phyloP scores from a whole-genome alignment of 2,113 vertebrate genomes.

The Ornithorhynchus anatinus region DNA sequence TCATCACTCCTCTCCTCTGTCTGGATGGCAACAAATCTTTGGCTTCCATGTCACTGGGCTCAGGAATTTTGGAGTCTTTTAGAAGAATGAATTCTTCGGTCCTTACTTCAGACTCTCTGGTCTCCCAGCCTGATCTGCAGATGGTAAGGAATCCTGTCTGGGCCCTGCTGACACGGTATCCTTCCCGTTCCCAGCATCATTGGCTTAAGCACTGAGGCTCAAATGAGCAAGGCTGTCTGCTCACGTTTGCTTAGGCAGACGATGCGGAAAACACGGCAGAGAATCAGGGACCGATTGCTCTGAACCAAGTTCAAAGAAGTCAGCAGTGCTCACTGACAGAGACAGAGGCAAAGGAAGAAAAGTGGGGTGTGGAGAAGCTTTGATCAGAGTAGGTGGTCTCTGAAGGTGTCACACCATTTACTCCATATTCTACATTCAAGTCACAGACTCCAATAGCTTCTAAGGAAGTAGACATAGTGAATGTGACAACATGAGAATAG shows the following conservation, averaged over 20 bases:
- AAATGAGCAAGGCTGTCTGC: background rate
- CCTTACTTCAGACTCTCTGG: rapidly evolving
- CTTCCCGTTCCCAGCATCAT: background rate
- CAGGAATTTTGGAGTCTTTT: background rate
- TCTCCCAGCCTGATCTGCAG: background rate
- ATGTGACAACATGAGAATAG: background rate
- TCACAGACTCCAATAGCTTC: background rate
- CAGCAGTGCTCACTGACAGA: rapidly evolving
- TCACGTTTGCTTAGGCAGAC: background rate
- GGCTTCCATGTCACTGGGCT: background rate
- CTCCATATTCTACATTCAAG: background rate
- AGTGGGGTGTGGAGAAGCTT: background rate
- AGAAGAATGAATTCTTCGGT: background rate
- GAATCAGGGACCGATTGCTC: background rate
- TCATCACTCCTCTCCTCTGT: background rate
- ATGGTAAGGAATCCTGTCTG: background rate
- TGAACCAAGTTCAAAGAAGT: background rate
- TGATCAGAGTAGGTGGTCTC: background rate
- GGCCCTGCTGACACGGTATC: background rate
- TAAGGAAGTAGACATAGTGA: background rate
- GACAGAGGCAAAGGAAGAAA: background rate
- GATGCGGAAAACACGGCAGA: background rate
- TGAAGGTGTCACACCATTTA: background rate
- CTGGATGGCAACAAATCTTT: background rate
- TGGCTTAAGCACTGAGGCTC: background rate